Base-by-base conservation (phyloP, 2,888 invertebrate genomes). In the Macrophya alboannulata region DNA sequence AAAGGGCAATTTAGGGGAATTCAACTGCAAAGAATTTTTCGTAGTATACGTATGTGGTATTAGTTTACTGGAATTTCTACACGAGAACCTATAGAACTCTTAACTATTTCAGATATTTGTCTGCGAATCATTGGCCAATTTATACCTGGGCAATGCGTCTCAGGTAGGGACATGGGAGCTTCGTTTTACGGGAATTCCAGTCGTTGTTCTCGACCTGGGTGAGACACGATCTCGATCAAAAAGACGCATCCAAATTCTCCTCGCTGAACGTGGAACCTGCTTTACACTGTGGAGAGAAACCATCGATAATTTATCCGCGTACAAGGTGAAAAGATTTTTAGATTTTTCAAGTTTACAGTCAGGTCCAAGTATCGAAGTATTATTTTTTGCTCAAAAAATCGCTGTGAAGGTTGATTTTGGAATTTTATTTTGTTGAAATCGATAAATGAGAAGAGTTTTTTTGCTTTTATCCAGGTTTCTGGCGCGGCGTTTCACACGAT, bases 271-370 rank as follows among this genome's bases (percentile, higher is more conserved):
- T 51, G 97, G 97, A 21, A 97, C 97, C 1, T 97, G 97, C 85
- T 97, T 98, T 93, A 96, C 96, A 85, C 94, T 98, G 37, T 98
- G 97, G 97, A 95, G 95, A 88, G 97, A 98, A 93, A 96, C 96
- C 79, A 96, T 98, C 89, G 97, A 97, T 93, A 97, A 97, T 92
- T 94, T 97, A 87, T 96, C 97, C 10, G 95, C 96, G 85, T 98
- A 97, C 94, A 95, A 95, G 92, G 95, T 93, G 87, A 25, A 0
- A 55, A 31, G n/a, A n/a, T n/a, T n/a, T 43, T 48, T 40, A 40
- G 15, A 31, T 15, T 31, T 68, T 65, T 37, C n/a, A 8, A 83
- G 21, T 1, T 62, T 59, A 8, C 6, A 40, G 0, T 40, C n/a
- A 37, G 21, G 4, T 40, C 5, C 40, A 37, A n/a, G 59, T 9